Conservation (phyloP, 2,113 vertebrate species). For the Ceyx cyanopectus region DNA sequence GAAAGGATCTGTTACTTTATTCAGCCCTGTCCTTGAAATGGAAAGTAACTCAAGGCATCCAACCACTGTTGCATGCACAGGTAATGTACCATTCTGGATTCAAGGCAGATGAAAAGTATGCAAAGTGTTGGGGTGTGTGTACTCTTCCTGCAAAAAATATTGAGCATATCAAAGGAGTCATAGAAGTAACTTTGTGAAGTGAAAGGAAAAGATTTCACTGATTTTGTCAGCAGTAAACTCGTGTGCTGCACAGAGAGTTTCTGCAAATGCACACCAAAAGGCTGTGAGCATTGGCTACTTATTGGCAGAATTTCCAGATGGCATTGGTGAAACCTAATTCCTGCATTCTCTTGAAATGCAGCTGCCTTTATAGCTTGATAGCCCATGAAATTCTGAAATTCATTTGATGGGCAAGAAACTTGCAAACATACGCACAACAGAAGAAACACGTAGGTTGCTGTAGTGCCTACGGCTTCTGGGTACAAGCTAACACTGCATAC, state of each 20-base stretch:
- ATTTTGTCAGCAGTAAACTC: background rate
- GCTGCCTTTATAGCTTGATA: background rate
- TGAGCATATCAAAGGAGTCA: background rate
- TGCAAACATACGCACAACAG: background rate
- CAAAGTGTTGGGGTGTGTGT: background rate
- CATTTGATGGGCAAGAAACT: background rate
- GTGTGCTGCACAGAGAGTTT: background rate
- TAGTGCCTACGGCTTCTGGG: background rate
- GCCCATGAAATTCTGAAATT: background rate
- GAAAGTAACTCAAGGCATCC: background rate
- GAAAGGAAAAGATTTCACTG: background rate
- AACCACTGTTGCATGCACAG: background rate
- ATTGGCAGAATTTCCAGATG: background rate
- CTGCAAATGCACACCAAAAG: background rate
- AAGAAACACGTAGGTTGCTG: background rate
- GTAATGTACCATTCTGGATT: background rate
- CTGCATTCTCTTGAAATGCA: background rate
- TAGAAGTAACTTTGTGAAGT: background rate
- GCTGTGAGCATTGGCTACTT: background rate
- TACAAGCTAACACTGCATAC: background rate
- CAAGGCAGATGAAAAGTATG: background rate
- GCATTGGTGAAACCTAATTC: background rate
- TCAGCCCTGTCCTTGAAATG: background rate
- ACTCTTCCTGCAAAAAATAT: background rate
- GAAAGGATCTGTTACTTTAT: background rate